Evolutionary conservation across 2,888 invertebrate genomes (phyloP), one percentile per base, ranked within the genome.

Genomic region (Tachina fera): DNA sequence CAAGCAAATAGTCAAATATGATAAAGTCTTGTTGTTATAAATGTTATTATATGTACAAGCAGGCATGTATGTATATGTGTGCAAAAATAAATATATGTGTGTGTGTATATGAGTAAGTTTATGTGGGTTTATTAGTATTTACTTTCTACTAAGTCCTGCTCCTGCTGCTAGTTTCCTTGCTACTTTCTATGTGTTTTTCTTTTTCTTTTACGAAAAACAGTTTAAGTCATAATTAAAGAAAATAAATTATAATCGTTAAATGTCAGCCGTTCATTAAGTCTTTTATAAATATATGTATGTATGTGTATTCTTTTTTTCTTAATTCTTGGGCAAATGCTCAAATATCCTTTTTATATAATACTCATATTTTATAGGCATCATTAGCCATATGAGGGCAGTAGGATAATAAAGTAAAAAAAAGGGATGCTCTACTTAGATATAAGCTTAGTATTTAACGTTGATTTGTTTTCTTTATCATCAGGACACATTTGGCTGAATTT

Each of bases 151-250:
- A 39, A 47, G 31, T 9, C n/a, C 49, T 67, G 51, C 39, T 81
- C 51, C 75, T 81, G 74, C 45, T 81, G 51, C 68, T 65, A 19
- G 53, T 61, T 49, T 45, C 39, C 5, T 9, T 14, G 5, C 11
- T 19, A 39, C 63, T 80, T 68, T 65, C 22, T 80, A 31, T 79
- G 16, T 67, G 56, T 6, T 9, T 58, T 49, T 39, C 5, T 49
- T 68, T 61, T 53, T 22, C 71, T 75, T 67, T 9, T 56, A 56
- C 78, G 76, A 67, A 79, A 83, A 83, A 83, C 86, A 86, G 79
- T 83, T 86, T 83, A 86, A 86, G 86, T 86, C 83, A 86, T 86
- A 86, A 86, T 86, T 86, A 86, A 86, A 86, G 86, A 83, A 86
- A 86, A 86, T 86, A 86, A 86, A 86, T 86, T 86, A 86, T 86